Evolutionary conservation across 2,113 vertebrate species (phyloP).

Genomic region (Vimba vimba): DNA sequence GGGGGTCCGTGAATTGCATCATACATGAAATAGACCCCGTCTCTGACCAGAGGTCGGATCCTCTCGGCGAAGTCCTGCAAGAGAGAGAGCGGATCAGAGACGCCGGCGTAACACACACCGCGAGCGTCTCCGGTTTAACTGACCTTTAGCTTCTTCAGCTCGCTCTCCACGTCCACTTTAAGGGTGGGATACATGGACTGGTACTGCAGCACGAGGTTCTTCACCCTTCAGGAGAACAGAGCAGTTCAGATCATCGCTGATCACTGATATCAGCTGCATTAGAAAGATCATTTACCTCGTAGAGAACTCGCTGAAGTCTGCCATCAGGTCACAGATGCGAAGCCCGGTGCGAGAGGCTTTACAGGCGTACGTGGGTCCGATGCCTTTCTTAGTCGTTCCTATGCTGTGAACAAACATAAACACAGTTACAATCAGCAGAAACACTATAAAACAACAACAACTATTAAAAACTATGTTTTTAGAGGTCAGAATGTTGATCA

Average conservation of each 20-base stretch:
- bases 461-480: neutral
- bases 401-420: conserved; percentile 77
- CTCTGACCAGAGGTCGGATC: conserved; percentile 94
- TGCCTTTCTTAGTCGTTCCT: conserved; percentile 97
- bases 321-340: conserved; percentile 92
- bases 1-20: conserved; percentile 90
- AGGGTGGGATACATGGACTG: conserved; percentile 92
- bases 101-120: no score
- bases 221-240: conserved; percentile 81
- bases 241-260: neutral
- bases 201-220: conserved; percentile 90
- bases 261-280: neutral
- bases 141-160: conserved; percentile 93
- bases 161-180: conserved; percentile 87
- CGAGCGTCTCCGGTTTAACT: neutral
- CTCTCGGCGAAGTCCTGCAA: conserved; percentile 89
- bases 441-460: neutral
- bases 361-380: conserved; percentile 95
- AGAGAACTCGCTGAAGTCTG: conserved; percentile 94
- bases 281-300: conserved; percentile 73
- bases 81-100: neutral
- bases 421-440: neutral
- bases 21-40: conserved; percentile 96
- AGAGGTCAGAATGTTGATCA: neutral
- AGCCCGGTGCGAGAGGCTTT: conserved; percentile 95